Percentiles rank a stretch among this genome's conserved stretches.
phyloP scores from a whole-genome alignment of 2,797 vertebrate species.

The Tauraco hartlaubi region DNA sequence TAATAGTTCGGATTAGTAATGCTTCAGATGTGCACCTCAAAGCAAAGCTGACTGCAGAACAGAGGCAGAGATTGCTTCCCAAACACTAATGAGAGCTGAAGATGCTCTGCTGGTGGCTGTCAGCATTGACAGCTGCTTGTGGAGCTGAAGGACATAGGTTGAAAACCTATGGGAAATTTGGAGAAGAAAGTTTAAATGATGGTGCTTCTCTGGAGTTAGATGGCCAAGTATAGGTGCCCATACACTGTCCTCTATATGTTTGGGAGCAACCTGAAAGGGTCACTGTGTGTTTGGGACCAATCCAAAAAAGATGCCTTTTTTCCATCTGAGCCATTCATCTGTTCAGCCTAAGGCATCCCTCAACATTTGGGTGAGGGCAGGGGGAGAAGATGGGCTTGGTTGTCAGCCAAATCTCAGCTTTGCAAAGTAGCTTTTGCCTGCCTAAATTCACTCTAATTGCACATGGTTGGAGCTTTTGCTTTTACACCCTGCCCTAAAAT shows the following conservation, averaged over 20 bases:
- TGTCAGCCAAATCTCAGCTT: neutral
- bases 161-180: neutral
- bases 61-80: neutral
- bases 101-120: neutral
- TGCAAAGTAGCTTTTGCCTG: neutral
- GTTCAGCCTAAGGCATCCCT: neutral
- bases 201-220: neutral
- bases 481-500: slow-evolving; percentile 26
- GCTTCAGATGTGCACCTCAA: slow-evolving; percentile 46
- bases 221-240: too few species aligned
- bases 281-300: neutral
- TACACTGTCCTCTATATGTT: neutral
- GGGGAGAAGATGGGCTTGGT: neutral
- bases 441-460: neutral
- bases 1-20: neutral
- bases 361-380: neutral
- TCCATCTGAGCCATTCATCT: neutral
- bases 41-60: neutral
- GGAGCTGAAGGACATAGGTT: neutral
- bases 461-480: neutral
- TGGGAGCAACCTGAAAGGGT: neutral
- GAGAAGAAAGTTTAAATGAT: neutral
- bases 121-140: neutral
- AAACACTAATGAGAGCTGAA: neutral
- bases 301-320: neutral